Percentiles rank a stretch among this genome's conserved stretches.
phyloP scores from a whole-genome alignment of 2,888 invertebrate species.

The Gisinianus flammeolus region DNA sequence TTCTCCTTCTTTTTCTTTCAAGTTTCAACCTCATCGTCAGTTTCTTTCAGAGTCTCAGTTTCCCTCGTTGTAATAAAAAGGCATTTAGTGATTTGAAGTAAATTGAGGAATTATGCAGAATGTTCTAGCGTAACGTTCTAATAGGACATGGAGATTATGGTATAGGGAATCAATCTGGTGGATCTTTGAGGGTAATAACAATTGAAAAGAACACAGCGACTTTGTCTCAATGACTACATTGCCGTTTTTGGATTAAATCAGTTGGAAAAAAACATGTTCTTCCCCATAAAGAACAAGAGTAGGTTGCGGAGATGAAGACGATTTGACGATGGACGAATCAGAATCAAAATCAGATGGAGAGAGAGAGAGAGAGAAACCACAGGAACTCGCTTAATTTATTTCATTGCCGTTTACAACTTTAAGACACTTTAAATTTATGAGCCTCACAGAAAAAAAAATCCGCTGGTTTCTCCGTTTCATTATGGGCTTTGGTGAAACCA shows the following conservation, averaged over 20 bases:
- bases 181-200: background rate
- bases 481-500: no score
- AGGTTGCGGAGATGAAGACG: background rate
- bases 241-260: background rate
- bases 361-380: background rate
- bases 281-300: background rate
- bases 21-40: no score
- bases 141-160: background rate
- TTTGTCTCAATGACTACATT: slow-evolving; percentile 4
- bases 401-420: background rate
- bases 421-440: no score
- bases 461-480: no score
- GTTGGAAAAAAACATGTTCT: background rate
- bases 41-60: no score
- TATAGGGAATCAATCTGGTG: background rate
- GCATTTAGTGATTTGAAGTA: background rate
- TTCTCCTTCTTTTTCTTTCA: no score
- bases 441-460: no score
- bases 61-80: no score
- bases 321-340: background rate
- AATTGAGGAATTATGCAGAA: background rate
- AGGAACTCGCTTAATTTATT: background rate
- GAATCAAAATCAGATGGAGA: background rate
- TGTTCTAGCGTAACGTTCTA: background rate
- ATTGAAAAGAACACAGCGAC: background rate